These are phyloP conservation scores for Drosophila rellima DNA, from an alignment of 2,888 invertebrate species.

Conservation along the genomic window DNA sequence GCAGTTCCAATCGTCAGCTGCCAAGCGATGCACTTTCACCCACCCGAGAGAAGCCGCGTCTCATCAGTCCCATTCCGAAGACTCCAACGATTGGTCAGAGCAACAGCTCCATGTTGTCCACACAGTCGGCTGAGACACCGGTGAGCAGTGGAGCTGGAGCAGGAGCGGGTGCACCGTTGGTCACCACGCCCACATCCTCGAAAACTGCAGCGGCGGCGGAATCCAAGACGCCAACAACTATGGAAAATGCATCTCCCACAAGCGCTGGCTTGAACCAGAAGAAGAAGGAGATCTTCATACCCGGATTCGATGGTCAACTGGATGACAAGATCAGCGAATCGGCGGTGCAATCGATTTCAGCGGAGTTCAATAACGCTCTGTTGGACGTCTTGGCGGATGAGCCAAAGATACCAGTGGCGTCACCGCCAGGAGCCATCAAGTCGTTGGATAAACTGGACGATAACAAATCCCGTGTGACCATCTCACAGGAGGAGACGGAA, in stretches of 20 bases:
- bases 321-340: slow-evolving; percentile 92
- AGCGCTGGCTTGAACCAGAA: slow-evolving; percentile 73
- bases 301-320: slow-evolving; percentile 89
- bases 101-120: slow-evolving; percentile 63
- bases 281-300: slow-evolving; percentile 89
- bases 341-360: slow-evolving; percentile 92
- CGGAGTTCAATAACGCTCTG: slow-evolving; percentile 85
- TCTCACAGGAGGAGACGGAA: slow-evolving; percentile 96
- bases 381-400: slow-evolving; percentile 85
- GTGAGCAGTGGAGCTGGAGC: slow-evolving; percentile 41
- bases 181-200: slow-evolving; percentile 73
- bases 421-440: slow-evolving; percentile 85
- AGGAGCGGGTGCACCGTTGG: slow-evolving; percentile 32
- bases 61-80: slow-evolving; percentile 87
- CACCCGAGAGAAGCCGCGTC: slow-evolving; percentile 80
- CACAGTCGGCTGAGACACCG: slow-evolving; percentile 67
- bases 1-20: slow-evolving; percentile 51
- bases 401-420: slow-evolving; percentile 84
- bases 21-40: slow-evolving; percentile 78
- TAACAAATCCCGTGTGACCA: slow-evolving; percentile 90
- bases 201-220: slow-evolving; percentile 48
- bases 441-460: slow-evolving; percentile 88
- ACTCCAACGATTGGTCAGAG: slow-evolving; percentile 86
- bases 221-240: slow-evolving; percentile 26
- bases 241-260: slow-evolving; percentile 51